Evolutionary conservation across 1,140 invertebrate genomes (phyloP), one percentile per base, ranked within the genome.

Genomic region (Scaptodrosophila lebanonensis): DNA sequence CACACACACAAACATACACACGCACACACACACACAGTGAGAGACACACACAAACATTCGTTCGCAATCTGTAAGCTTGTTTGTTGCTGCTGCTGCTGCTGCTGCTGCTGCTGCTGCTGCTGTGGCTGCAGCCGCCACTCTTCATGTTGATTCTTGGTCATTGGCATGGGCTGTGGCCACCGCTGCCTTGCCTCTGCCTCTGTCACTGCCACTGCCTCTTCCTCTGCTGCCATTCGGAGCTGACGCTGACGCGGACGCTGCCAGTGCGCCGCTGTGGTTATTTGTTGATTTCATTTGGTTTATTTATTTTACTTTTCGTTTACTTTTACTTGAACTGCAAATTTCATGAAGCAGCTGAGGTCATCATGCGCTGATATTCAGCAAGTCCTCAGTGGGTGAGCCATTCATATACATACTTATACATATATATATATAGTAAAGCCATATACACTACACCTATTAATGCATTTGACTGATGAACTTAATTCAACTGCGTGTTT

Each of bases 271-370:
- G 32, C 13, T 9, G 35, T 13, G 68, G 45, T 82, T 82, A 82
- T 82, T 82, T 82, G 76, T 66, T 82, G 76, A 82, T 82, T 75
- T 82, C 64, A 73, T 82, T 62, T 63, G 57, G 59, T 73, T 77
- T 77, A 73, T 77, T 79, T 77, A 58, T 65, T 68, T 77, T 61
- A 35, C 49, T 75, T 67, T 73, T 71, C 73, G 54, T 72, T 72
- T 72, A 61, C 73, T 72, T 57, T 65, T 68, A 68, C 72, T 58
- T 58, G 52, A 57, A 66, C 50, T 52, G 51, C 52, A 44, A 62
- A 58, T 60, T 48, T 32, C 67, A 71, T 48, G 17, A 36, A 25
- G 49, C 48, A 56, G 44, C 30, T 43, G 60, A 44, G 42, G 45
- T 68, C 49, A 50, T 57, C 43, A 42, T 17, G 22, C 45, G 32